phyloP scores from a whole-genome alignment of 2,888 invertebrate species.

The Trachelus troglodyta region DNA sequence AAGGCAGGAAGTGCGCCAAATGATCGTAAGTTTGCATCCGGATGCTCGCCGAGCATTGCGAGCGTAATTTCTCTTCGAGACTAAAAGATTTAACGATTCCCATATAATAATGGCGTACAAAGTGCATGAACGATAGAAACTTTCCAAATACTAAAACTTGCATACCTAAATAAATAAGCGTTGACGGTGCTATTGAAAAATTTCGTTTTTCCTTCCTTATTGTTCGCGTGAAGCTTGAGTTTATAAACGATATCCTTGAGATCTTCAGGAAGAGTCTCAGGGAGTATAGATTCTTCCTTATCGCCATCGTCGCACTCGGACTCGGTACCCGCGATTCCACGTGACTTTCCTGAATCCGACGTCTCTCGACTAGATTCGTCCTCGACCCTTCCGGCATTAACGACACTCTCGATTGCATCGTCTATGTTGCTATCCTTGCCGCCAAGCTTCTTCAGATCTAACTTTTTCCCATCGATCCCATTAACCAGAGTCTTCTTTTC shows the following conservation, averaged over 20 bases:
- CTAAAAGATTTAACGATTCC: constrained; percentile 45
- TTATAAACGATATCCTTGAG: constrained; percentile 65
- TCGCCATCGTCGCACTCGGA: constrained; percentile 60
- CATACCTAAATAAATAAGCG: constrained; percentile 68
- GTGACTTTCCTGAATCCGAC: constrained; percentile 62
- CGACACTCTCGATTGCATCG: constrained; percentile 71
- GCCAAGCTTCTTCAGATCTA: constrained; percentile 47
- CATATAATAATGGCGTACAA: not conserved
- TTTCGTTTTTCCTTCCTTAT: constrained; percentile 68
- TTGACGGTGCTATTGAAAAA: constrained; percentile 70
- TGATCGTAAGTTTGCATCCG: constrained; percentile 68
- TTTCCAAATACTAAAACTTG: constrained; percentile 9
- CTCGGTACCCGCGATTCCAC: constrained; percentile 49
- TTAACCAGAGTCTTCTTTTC: constrained; percentile 37
- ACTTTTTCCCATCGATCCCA: constrained; percentile 50
- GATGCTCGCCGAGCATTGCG: constrained; percentile 53
- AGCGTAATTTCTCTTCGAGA: constrained; percentile 63
- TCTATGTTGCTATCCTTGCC: constrained; percentile 67
- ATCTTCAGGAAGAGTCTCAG: constrained; percentile 66
- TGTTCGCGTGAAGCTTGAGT: constrained; percentile 62
- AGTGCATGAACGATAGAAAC: not conserved
- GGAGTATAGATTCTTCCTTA: constrained; percentile 63
- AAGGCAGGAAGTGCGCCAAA: constrained; percentile 69
- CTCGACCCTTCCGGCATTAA: constrained; percentile 64
- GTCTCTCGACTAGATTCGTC: constrained; percentile 63